Conservation (phyloP, 2,113 vertebrate genomes). For the Colius striatus region DNA sequence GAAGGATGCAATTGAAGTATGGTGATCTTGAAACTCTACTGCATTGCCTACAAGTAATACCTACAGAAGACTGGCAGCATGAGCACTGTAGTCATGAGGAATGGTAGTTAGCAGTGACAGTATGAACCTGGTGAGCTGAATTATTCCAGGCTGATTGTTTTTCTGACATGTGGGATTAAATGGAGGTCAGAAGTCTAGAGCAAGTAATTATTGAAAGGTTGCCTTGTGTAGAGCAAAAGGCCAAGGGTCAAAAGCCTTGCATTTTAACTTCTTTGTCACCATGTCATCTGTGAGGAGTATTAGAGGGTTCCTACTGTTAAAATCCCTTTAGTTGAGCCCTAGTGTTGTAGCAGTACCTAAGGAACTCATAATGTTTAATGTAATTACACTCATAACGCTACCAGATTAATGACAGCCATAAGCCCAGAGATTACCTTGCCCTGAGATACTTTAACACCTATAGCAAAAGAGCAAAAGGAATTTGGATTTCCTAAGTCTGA, state of each 20-base stretch:
- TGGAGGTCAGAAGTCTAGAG: neutral
- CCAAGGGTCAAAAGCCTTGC: neutral
- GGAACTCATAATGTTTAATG: neutral
- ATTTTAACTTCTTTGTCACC: neutral
- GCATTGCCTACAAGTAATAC: neutral
- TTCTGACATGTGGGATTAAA: neutral
- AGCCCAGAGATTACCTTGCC: neutral
- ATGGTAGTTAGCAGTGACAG: neutral
- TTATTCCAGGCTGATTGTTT: neutral
- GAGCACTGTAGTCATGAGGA: neutral
- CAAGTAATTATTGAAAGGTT: neutral
- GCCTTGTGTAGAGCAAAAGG: neutral
- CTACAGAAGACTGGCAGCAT: neutral
- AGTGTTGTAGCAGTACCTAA: neutral
- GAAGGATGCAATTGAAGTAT: neutral
- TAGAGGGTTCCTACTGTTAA: neutral
- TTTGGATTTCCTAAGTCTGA: neutral
- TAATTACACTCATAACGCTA: neutral
- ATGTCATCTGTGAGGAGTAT: neutral
- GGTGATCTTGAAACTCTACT: neutral
- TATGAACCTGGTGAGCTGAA: neutral
- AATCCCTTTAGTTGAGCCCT: neutral
- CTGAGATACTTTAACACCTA: neutral
- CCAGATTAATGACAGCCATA: neutral
- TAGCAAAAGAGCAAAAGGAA: neutral